phyloP scores from a whole-genome alignment of 2,888 invertebrate genomes.

The Brachyopa scutellaris region DNA sequence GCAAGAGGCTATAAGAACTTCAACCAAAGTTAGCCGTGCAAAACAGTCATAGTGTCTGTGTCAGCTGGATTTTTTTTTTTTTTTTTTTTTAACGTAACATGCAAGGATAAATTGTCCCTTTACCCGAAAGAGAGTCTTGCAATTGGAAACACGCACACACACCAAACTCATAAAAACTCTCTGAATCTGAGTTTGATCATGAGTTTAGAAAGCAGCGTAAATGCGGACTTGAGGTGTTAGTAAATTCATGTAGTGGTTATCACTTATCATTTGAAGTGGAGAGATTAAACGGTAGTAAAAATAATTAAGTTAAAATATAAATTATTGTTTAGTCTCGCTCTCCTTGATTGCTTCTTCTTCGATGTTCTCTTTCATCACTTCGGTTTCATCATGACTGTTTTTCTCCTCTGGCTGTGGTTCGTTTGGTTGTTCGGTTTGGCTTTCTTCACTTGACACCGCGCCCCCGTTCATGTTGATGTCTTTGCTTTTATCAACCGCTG shows the following conservation, averaged over 20 bases:
- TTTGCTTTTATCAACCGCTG: conserved; percentile 5
- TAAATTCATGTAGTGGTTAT: conserved; percentile 26
- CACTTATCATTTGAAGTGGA: conserved; percentile 26
- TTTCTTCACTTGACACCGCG: conserved; percentile 14
- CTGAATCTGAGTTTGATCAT: conserved; percentile 13
- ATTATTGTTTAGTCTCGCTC: conserved; percentile 64
- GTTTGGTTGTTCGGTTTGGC: conserved; percentile 3
- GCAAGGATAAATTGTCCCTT: conserved; percentile 27
- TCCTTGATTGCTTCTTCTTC: conserved; percentile 33
- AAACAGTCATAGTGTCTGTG: conserved; percentile 21
- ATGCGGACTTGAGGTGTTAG: neutral
- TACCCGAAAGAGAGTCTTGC: conserved; percentile 28
- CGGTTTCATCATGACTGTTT: neutral
- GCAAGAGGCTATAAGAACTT: conserved; percentile 33
- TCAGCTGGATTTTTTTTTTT: neutral
- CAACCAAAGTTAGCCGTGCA: conserved; percentile 40
- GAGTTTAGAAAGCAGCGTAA: neutral
- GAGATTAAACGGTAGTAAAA: conserved; percentile 41
- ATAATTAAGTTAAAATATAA: conserved; percentile 26
- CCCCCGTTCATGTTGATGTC: conserved; percentile 14
- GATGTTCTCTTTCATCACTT: neutral
- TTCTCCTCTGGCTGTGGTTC: conserved; percentile 23
- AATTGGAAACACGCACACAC: neutral
- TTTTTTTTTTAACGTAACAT: conserved; percentile 19
- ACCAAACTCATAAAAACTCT: conserved; percentile 14